Base-by-base conservation (phyloP, 2,888 invertebrate species). In the Sminthurides aquaticus region DNA sequence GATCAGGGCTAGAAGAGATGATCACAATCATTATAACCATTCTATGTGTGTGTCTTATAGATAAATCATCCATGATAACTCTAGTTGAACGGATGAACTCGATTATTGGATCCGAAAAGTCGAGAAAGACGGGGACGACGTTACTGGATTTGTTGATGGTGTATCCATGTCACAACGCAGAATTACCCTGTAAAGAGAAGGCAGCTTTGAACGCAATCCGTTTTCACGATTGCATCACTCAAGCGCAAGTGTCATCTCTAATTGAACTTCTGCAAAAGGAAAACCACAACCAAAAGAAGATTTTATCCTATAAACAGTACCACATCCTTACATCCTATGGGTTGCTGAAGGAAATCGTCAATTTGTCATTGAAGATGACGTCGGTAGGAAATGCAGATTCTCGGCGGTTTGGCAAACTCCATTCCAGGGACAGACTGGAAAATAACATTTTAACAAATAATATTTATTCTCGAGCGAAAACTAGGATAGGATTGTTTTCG, bases 261-360 rank as follows among this genome's bases (percentile, higher is more conserved):
- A 88, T 92, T 77, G 85, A 89, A 0, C 91, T 90, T 76, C 84
- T 89, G 54, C 89, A 91, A 75, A 90, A 90, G 87, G 87, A 89
- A 72, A 70, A 66, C 49, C 59, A 69, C 55, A 69, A 69, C 8
- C 57, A 72, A 49, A 70, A 72, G 58, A 69, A 63, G 49, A 34
- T 69, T 34, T 57, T 60, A 29, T 67, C 72, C 55, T 68, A 69
- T 62, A 65, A 65, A 15, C 72, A 73, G 59, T 68, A 70, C 59
- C 69, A 68, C 54, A 67, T 73, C 54, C 68, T 74, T 27, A 71
- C 68, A 58, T 70, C 73, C 0, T 74, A 73, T 49, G 74, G 74
- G 57, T 67, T 74, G 3, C 64, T 74, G 57, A 72, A 70, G 29
- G 74, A 74, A 64, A 71, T 74, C 61, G 67, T 71, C 1, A 71